phyloP scores from a whole-genome alignment of 2,888 invertebrate genomes.

The Cosmopolites sordidus region DNA sequence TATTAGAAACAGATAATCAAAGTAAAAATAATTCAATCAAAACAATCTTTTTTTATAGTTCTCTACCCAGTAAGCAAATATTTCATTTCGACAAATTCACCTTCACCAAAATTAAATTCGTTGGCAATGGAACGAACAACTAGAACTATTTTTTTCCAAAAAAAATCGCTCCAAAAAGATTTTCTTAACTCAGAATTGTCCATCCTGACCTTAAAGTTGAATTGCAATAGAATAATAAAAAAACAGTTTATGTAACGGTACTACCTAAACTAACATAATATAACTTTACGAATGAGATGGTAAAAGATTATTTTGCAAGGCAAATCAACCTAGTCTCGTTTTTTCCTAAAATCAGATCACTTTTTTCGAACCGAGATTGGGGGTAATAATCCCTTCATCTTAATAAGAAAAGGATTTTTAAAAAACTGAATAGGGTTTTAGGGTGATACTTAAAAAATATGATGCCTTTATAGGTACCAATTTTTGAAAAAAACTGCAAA shows the following conservation, averaged over 20 bases:
- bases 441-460: constrained; percentile 11
- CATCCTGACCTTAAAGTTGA: too few species aligned
- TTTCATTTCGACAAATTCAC: too few species aligned
- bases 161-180: too few species aligned
- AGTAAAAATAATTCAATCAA: too few species aligned
- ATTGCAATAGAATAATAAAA: too few species aligned
- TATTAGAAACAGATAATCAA: too few species aligned
- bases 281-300: background rate
- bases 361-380: constrained; percentile 16
- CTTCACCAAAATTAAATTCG: too few species aligned
- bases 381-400: constrained; percentile 20
- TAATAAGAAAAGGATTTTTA: constrained; percentile 17
- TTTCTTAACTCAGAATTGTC: too few species aligned
- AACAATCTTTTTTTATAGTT: too few species aligned
- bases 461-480: constrained; percentile 6
- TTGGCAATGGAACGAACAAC: too few species aligned
- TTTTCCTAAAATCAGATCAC: constrained; percentile 16
- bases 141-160: too few species aligned
- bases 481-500: constrained; percentile 10
- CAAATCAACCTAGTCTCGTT: background rate
- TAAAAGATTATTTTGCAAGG: background rate
- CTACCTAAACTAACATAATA: background rate
- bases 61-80: too few species aligned
- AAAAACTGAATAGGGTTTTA: constrained; percentile 14
- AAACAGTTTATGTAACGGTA: background rate